phyloP scores from a whole-genome alignment of 2,888 invertebrate species.

The Diloba caeruleocephala region DNA sequence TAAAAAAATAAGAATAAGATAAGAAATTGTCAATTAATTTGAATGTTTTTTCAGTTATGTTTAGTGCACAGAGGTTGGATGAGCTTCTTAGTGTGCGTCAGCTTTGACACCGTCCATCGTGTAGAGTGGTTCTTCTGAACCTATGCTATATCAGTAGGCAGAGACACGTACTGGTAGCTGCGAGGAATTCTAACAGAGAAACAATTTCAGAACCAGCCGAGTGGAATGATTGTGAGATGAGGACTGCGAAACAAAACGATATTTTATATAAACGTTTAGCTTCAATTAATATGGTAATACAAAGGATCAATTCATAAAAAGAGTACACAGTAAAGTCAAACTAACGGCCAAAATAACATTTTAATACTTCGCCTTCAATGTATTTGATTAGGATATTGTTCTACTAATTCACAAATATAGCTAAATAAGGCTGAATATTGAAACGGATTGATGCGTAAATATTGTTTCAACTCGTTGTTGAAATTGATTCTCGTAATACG shows the following conservation, averaged over 20 bases:
- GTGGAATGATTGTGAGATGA: conserved; percentile 13
- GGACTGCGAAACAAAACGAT: conserved; percentile 1
- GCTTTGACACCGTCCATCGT: no score
- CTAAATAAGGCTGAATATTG: no score
- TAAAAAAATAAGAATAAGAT: no score
- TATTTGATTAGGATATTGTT: conserved; percentile 5
- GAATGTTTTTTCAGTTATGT: no score
- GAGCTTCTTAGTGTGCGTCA: no score
- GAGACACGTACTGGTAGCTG: background rate
- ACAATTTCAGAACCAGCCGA: conserved; percentile 18
- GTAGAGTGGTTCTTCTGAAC: conserved; percentile 11
- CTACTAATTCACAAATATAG: no score
- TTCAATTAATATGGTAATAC: conserved; percentile 25
- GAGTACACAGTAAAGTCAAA: background rate
- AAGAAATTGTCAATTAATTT: no score
- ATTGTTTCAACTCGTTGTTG: conserved; percentile 4
- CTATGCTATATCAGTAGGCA: no score
- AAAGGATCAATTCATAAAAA: background rate
- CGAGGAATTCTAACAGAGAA: conserved; percentile 30
- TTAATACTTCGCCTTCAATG: background rate
- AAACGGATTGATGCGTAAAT: no score
- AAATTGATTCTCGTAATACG: background rate
- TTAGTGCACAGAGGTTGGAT: no score
- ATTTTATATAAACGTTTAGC: background rate
- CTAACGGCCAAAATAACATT: background rate